A percentile compares a stretch with the other conserved stretches of the same genome.
These are phyloP conservation scores for Platygyra sinensis DNA, from an alignment of 64 coral and sea anemone genomes.

Conservation along the genomic window DNA sequence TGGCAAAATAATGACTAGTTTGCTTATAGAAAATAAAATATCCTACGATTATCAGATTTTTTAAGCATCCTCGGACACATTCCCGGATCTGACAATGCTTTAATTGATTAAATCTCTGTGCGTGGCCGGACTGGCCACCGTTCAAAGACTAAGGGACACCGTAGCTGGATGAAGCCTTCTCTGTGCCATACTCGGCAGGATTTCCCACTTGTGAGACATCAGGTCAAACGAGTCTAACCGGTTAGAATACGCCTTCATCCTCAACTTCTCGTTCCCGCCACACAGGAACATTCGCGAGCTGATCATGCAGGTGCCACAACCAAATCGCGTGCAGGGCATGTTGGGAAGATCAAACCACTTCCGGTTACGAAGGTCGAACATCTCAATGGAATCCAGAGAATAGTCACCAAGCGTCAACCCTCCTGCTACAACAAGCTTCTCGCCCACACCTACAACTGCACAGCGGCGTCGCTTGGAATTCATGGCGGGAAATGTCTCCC, in stretches of 20 bases:
- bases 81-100: background rate
- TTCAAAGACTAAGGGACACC: slow-evolving; percentile 42
- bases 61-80: slow-evolving; percentile 3
- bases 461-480: slow-evolving; percentile 59
- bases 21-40: background rate
- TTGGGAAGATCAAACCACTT: slow-evolving; percentile 79
- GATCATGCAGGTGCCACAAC: slow-evolving; percentile 60
- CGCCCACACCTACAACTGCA: slow-evolving; percentile 54
- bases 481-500: slow-evolving; percentile 72
- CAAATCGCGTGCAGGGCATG: slow-evolving; percentile 73
- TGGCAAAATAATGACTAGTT: background rate
- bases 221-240: slow-evolving; percentile 67
- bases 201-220: slow-evolving; percentile 49
- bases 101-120: background rate
- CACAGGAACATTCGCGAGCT: slow-evolving; percentile 58
- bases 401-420: slow-evolving; percentile 60
- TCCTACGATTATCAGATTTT: background rate
- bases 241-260: slow-evolving; percentile 67
- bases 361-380: slow-evolving; percentile 75
- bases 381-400: slow-evolving; percentile 66
- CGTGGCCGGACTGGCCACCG: background rate
- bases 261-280: slow-evolving; percentile 69
- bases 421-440: slow-evolving; percentile 66
- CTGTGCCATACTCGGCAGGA: slow-evolving; percentile 47
- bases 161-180: slow-evolving; percentile 41